phyloP scores from a whole-genome alignment of 2,113 vertebrate genomes.

The Connochaetes taurinus region DNA sequence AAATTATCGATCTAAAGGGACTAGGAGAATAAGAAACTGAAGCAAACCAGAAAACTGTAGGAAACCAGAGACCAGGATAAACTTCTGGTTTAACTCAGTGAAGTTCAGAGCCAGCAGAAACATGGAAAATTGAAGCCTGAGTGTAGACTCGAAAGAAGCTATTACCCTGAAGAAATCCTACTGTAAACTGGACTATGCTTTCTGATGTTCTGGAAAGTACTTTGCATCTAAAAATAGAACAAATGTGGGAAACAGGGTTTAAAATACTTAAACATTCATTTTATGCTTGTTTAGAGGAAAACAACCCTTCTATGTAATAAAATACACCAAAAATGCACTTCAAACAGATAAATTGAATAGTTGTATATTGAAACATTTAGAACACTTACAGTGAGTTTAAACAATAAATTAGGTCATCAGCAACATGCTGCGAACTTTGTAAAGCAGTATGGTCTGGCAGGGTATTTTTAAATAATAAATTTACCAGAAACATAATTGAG shows the following conservation, averaged over 20 bases:
- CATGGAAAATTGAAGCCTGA: not conserved
- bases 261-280: constrained; percentile 32
- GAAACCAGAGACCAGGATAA: not conserved
- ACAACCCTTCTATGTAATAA: not conserved
- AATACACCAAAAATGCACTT: constrained; percentile 4
- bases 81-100: not conserved
- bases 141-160: not conserved
- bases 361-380: not conserved
- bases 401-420: constrained; percentile 36
- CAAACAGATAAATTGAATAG: not conserved
- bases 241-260: not conserved
- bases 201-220: constrained; percentile 4
- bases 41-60: not conserved
- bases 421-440: constrained; percentile 13
- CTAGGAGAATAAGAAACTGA: not conserved
- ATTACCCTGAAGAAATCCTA: not conserved
- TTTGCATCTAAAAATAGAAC: constrained; percentile 7
- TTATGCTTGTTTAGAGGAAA: not conserved
- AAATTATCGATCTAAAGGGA: not conserved
- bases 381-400: not conserved
- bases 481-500: constrained; percentile 59
- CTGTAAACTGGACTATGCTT: not conserved
- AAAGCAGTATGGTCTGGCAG: constrained; percentile 53
- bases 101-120: not conserved
- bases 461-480: constrained; percentile 42